Base-by-base conservation (phyloP, 2,797 vertebrate genomes). In the Staurois parvus region DNA sequence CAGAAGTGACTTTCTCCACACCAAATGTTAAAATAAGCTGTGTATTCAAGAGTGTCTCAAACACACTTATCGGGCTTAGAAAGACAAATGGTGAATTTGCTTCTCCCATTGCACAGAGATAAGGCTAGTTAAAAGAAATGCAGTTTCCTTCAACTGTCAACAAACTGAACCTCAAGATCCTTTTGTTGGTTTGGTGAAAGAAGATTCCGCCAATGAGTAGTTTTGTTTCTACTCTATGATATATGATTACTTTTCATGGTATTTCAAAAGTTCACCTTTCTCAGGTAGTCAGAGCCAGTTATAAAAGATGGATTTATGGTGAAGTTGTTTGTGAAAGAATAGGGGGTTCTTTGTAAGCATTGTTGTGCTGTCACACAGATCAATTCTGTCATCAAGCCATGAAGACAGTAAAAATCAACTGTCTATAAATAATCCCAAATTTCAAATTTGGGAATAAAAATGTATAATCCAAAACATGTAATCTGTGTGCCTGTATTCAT, bases 251-350 rank as follows among this genome's bases (percentile, higher is more conserved):
- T n/a, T 42, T 72, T 42, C 34, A 42, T 42, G 70, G 34, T 70
- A 70, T 37, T 70, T 70, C 13, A 48, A 42, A 26, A 28, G n/a
- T 66, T 76, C 28, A 56, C 73, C 40, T 17, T 76, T 70, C 66
- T 84, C 82, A 84, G 73, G 73, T 69, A 84, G 62, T 68, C 66
- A 56, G 62, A 84, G n/a, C 66, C 62, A 72, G 26, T 76, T 26
- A 7, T 34, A 70, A 21, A 17, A 24, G 34, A 40, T 32, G 62
- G 24, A 69, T 70, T 76, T 40, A 70, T 69, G 37, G 45, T 70
- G 32, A 76, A 69, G 37, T 17, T 77, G 32, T 74, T 72, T 66
- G 8, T 84, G 19, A 62, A 64, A 78, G 29, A 72, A 30, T 29
- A 17, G 48, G 75, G 67, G 76, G 28, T 17, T 21, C 30, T 75